Evolutionary conservation across 2,113 vertebrate genomes (phyloP), one percentile per base, ranked within the genome.

Genomic region (Rhineura floridana): DNA sequence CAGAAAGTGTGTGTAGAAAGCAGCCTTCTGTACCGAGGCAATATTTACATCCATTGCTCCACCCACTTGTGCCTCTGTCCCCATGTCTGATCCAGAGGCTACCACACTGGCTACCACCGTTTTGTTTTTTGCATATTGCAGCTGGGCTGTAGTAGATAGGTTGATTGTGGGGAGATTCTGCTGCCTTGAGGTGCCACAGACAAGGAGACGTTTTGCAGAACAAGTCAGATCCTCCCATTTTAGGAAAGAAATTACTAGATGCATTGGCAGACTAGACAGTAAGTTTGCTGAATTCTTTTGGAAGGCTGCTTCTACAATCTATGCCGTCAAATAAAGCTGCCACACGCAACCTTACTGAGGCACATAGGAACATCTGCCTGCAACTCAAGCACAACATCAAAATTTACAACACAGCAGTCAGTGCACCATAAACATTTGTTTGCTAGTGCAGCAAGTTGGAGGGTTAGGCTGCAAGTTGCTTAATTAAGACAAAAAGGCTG

Each of bases 401-500:
- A 67, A 79, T 78, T 52, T 69, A 33, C 23, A 28, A 39, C n/a
- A 50, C 46, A 87, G 62, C 23, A 55, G 62, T 52, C 42, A 76
- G 63, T 42, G 17, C 76, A 70, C 46, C 15, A 4, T 69, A 87
- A 70, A 87, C 59, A 86, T 21, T 23, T 69, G 85, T 39, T 42
- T 87, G 62, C 76, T 80, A 46, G n/a, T 87, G 63, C 46, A 79
- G 46, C 63, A 78, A 78, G 46, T 80, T 65, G 46, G 63, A 15
- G 13, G 46, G 36, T 42, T 25, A 39, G 63, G 39, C n/a, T 80
- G 85, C 65, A 80, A 67, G 75, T 42, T 69, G 44, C 8, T 69
- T 86, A 86, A 86, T 86, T 77, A 67, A 79, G 85, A 86, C 46
- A 79, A 52, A 79, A 42, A 63, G 25, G 75, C 62, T 67, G 23